Conservation (phyloP, 2,113 vertebrate species). For the Acrocephalus arundinaceus region DNA sequence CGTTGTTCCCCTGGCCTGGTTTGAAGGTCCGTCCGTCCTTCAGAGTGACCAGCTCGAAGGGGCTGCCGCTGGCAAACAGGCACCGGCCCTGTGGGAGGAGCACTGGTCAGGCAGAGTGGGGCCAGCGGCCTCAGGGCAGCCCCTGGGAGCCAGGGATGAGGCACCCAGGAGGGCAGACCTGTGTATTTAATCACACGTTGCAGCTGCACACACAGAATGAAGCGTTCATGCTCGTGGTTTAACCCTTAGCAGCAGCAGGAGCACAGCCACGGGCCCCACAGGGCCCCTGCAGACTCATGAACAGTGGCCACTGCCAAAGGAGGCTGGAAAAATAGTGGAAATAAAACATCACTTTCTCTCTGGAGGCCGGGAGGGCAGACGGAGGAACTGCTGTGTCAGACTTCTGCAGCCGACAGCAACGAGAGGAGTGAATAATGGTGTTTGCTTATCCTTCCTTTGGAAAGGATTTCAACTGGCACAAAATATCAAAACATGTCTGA, state of each 20-base stretch:
- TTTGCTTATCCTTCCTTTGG: not conserved
- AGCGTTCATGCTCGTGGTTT: no score
- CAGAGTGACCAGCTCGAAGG: constrained; percentile 87
- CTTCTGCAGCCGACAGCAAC: rapidly evolving
- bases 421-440: rapidly evolving
- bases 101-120: no score
- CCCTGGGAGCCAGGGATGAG: no score
- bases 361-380: not conserved
- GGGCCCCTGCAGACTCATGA: no score
- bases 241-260: not conserved
- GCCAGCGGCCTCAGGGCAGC: no score
- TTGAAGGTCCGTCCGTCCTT: constrained; percentile 83
- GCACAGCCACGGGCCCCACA: not conserved
- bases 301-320: not conserved
- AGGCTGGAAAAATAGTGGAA: not conserved
- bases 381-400: not conserved
- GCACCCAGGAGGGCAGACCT: no score
- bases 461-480: not conserved
- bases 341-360: rapidly evolving
- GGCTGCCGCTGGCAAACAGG: constrained; percentile 96
- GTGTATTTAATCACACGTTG: no score
- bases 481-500: not conserved
- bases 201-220: not conserved
- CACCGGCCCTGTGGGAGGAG: constrained; percentile 86
- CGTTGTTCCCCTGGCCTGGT: constrained; percentile 96